These are phyloP conservation scores for Poeciliopsis turrubarensis DNA, from an alignment of 2,113 vertebrate species.

Conservation along the genomic window DNA sequence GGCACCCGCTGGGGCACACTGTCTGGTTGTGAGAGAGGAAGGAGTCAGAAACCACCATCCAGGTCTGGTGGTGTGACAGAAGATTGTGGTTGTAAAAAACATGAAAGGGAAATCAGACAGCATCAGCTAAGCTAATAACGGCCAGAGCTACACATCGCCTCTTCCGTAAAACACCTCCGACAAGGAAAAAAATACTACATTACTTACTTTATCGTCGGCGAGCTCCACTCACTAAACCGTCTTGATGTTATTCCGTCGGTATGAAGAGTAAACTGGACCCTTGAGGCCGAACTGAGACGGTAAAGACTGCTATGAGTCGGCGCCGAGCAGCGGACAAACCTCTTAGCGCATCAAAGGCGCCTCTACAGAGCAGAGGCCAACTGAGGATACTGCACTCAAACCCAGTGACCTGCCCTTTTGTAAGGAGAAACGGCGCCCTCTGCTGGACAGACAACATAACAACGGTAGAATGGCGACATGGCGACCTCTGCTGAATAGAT, in stretches of 20 bases:
- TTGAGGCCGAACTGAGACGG: slow-evolving; percentile 37
- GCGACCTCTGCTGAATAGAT: slow-evolving; percentile 44
- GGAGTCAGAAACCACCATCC: neutral
- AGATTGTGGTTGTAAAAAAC: neutral
- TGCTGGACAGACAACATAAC: slow-evolving; percentile 26
- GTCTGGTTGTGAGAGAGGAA: neutral
- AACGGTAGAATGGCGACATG: neutral
- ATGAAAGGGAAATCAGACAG: slow-evolving; percentile 11
- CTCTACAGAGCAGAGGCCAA: slow-evolving; percentile 64
- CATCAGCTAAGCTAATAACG: slow-evolving; percentile 49
- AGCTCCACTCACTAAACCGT: slow-evolving; percentile 8
- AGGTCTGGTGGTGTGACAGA: neutral
- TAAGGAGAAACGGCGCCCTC: slow-evolving; percentile 34
- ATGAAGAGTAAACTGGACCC: slow-evolving; percentile 24
- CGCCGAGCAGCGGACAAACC: slow-evolving; percentile 53
- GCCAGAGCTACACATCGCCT: slow-evolving; percentile 35
- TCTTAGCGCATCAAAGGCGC: slow-evolving; percentile 65
- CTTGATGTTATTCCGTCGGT: slow-evolving; percentile 6
- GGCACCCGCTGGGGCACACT: neutral
- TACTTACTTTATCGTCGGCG: slow-evolving; percentile 3
- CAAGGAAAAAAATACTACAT: neutral
- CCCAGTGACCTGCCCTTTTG: neutral
- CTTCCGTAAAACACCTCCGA: slow-evolving; percentile 11
- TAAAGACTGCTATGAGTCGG: slow-evolving; percentile 28
- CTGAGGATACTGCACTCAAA: slow-evolving; percentile 55